Conservation (phyloP, 2,888 invertebrate species). For the Eilema sororculum region DNA sequence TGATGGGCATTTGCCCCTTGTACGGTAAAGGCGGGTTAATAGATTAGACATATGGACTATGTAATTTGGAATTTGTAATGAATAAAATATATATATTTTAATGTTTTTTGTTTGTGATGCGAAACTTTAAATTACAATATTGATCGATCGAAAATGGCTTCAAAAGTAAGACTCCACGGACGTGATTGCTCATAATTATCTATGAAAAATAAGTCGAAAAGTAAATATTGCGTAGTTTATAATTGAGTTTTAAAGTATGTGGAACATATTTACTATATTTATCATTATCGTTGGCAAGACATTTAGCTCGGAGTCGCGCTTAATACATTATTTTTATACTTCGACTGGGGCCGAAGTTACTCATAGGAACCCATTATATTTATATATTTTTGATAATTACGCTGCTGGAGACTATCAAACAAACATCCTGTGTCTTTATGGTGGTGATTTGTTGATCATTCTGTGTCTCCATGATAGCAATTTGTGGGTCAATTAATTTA, state of each 20-base stretch:
- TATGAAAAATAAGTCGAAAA: neutral
- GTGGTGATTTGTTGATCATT: neutral
- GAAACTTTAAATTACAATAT: too few relatives aligned
- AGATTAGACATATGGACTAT: too few relatives aligned
- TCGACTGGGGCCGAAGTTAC: too few relatives aligned
- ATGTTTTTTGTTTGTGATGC: too few relatives aligned
- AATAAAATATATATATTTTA: too few relatives aligned
- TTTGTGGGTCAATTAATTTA: neutral
- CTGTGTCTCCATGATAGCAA: neutral
- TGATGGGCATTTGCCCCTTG: too few relatives aligned
- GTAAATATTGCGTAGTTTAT: neutral
- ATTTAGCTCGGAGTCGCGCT: too few relatives aligned
- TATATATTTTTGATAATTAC: neutral
- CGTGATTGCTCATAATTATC: constrained; percentile 1
- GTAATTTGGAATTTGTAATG: too few relatives aligned
- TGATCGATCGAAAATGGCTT: too few relatives aligned
- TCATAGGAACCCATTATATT: neutral
- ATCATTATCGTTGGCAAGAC: too few relatives aligned
- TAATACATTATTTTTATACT: too few relatives aligned
- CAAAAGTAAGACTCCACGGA: neutral
- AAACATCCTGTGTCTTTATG: neutral
- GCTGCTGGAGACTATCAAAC: neutral
- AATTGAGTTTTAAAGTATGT: neutral
- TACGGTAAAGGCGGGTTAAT: too few relatives aligned
- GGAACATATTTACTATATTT: neutral